phyloP scores from a whole-genome alignment of 2,888 invertebrate genomes.

The Luperina nickerlii region DNA sequence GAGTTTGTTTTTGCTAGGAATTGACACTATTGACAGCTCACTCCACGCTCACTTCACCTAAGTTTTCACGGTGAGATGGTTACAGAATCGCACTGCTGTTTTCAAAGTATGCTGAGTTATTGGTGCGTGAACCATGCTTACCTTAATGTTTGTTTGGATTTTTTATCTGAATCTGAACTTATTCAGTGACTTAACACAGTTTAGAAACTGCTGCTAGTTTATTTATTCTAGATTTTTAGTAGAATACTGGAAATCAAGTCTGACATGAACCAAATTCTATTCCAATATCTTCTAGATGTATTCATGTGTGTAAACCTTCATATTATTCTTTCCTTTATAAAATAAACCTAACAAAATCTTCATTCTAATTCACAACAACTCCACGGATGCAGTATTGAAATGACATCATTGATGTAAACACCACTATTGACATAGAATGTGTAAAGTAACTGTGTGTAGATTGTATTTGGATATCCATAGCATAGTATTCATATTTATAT shows the following conservation, averaged over 20 bases:
- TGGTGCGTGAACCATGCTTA: not conserved
- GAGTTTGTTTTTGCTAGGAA: no score
- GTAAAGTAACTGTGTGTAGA: constrained; percentile 26
- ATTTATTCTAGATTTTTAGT: not conserved
- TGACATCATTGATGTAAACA: constrained; percentile 40
- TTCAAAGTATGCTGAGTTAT: not conserved
- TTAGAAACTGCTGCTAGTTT: not conserved
- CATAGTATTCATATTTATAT: constrained; percentile 38
- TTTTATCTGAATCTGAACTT: not conserved
- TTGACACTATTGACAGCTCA: no score
- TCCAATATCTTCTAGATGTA: not conserved
- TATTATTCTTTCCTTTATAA: not conserved
- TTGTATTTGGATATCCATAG: constrained; percentile 27
- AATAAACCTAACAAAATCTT: not conserved
- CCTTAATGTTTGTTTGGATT: not conserved
- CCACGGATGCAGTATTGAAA: constrained; percentile 9
- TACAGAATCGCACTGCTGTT: no score
- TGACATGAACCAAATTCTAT: not conserved
- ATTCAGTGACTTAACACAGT: not conserved
- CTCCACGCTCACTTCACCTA: no score
- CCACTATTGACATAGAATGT: constrained; percentile 47
- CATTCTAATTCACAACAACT: constrained; percentile 7
- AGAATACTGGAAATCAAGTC: not conserved
- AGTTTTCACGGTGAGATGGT: no score
- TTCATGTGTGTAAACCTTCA: not conserved